Conservation (phyloP, 1,140 invertebrate genomes). For the Sitodiplosis mosellana region DNA sequence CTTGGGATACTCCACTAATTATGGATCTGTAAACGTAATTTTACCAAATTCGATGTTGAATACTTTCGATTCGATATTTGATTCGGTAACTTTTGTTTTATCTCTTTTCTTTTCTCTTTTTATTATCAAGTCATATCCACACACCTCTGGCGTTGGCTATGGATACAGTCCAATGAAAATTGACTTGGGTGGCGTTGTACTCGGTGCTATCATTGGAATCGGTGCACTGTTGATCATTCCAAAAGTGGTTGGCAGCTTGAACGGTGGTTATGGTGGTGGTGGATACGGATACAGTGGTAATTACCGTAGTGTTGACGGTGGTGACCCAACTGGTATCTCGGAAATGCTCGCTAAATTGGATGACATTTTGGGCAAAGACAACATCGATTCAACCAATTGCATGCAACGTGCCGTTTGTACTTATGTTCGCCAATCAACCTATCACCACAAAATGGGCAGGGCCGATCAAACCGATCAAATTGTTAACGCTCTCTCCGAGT, state of each 20-base stretch:
- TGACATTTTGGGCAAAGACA: constrained; percentile 45
- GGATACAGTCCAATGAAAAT: constrained; percentile 53
- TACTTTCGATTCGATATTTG: neutral
- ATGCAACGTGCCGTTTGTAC: constrained; percentile 59
- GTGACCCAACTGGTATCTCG: constrained; percentile 35
- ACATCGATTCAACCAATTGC: constrained; percentile 59
- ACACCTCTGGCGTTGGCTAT: constrained; percentile 30
- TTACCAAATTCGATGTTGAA: neutral
- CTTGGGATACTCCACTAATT: constrained; percentile 21
- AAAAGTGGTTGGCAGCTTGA: constrained; percentile 51
- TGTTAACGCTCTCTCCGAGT: constrained; percentile 42
- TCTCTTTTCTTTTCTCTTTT: constrained; percentile 4
- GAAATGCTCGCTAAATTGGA: constrained; percentile 52
- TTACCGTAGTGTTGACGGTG: constrained; percentile 46
- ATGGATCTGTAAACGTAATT: constrained; percentile 8
- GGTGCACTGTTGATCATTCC: constrained; percentile 59
- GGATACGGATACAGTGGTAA: constrained; percentile 46
- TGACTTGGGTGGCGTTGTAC: constrained; percentile 57
- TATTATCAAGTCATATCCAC: constrained; percentile 13
- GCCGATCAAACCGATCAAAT: constrained; percentile 44
- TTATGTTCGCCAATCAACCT: constrained; percentile 47
- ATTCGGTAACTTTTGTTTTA: neutral
- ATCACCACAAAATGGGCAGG: constrained; percentile 36
- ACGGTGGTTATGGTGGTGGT: constrained; percentile 43
- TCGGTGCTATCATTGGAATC: constrained; percentile 58